Evolutionary conservation across 2,797 vertebrate genomes (phyloP).

Genomic region (Phoebastria nigripes): DNA sequence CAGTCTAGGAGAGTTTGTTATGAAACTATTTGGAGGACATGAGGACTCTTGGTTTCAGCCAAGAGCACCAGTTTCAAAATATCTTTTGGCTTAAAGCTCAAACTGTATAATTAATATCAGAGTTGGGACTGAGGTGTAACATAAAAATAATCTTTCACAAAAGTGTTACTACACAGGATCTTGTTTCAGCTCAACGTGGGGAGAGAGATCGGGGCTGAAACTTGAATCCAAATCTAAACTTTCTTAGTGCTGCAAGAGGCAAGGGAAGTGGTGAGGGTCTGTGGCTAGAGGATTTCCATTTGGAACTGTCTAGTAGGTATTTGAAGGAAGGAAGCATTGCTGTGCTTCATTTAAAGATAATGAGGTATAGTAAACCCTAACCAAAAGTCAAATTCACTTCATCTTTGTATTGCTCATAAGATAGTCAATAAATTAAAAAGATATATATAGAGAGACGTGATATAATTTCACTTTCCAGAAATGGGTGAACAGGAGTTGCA

Average conservation of each 20-base stretch:
- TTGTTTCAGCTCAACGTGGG: neutral
- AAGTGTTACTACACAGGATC: fast-evolving
- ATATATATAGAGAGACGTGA: neutral
- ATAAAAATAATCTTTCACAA: neutral
- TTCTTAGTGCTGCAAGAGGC: neutral
- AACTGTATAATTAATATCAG: neutral
- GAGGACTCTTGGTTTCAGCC: neutral
- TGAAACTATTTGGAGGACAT: neutral
- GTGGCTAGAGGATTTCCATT: slow-evolving; percentile 23
- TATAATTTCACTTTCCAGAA: slow-evolving; percentile 33
- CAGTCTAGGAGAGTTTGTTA: neutral
- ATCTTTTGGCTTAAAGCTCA: neutral
- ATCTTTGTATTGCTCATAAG: neutral
- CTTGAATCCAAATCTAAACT: neutral
- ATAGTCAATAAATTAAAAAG: neutral
- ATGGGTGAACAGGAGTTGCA: slow-evolving; percentile 2
- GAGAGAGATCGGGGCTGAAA: neutral
- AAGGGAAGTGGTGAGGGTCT: slow-evolving; percentile 1
- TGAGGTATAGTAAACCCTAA: slow-evolving; percentile 9
- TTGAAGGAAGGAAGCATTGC: slow-evolving; percentile 19
- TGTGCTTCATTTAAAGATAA: slow-evolving; percentile 43
- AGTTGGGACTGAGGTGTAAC: slow-evolving; percentile 1
- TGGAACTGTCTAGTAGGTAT: neutral
- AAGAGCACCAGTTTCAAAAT: neutral
- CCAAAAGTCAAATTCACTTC: neutral